Base-by-base conservation (phyloP, 2,113 vertebrate genomes). In the Perca flavescens region DNA sequence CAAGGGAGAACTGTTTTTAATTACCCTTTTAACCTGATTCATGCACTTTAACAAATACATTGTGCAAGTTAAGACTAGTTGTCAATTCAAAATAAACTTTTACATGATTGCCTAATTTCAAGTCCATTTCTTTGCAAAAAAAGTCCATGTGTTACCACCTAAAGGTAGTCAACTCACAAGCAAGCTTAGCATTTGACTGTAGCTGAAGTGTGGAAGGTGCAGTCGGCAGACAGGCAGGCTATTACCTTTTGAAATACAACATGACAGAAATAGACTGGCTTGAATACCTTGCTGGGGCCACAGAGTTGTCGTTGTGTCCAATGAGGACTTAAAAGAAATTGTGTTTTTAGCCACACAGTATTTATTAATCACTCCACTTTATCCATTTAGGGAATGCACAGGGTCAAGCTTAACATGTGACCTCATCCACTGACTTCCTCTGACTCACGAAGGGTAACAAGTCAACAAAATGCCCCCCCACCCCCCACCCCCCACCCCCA, bases 231-330 rank as follows among this genome's bases (percentile, higher is more conserved):
- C 62, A 71, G 74, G n/a, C 81, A 83, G 82, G 53, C 74, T 49
- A 36, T 74, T 91, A 86, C 82, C 73, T 86, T 76, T 88, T 87
- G 89, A 89, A 91, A 89, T 92, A 86, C 52, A 87, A 54, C 64
- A 52, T 40, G 74, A 79, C 84, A 61, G 47, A 92, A 94, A 93
- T 91, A 94, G 90, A 91, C 61, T 0, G 46, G 52, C 83, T 80
- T 84, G 84, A 86, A 86, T 79, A 88, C 77, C 79, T 88, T 77
- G 50, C 16, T 22, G 61, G 50, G 16, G 47, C 49, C 53, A n/a
- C 25, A 7, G 25, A 52, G 56, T 13, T 58, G 31, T 63, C 70
- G 74, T 28, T 43, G 31, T 43, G 16, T 13, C n/a, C 19, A 19
- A 28, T n/a, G 19, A 34, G n/a, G 15, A 6, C 49, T 53, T 21